A percentile compares a stretch with the other conserved stretches of the same genome.
These are phyloP conservation scores for Oreotrochilus melanogaster DNA, from an alignment of 2,113 vertebrate species.

Conservation along the genomic window DNA sequence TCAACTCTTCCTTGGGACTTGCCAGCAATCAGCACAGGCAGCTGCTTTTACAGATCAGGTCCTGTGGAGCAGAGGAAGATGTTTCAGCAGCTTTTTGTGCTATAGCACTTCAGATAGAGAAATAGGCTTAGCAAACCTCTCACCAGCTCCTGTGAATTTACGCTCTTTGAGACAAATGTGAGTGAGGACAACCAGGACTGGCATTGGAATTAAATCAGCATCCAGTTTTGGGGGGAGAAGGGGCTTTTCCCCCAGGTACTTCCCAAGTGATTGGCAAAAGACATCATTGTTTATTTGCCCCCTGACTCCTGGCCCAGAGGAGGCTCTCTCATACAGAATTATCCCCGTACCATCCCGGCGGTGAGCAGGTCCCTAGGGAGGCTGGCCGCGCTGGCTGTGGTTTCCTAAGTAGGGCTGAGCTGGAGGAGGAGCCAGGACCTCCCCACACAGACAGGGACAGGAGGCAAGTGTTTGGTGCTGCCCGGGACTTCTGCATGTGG, in stretches of 20 bases:
- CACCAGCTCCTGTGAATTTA: neutral
- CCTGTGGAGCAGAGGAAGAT: neutral
- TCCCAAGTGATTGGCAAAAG: conserved; percentile 15
- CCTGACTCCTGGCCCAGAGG: rapidly evolving
- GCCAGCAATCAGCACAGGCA: neutral
- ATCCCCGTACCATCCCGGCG: neutral
- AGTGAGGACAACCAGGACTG: neutral
- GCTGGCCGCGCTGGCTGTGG: neutral
- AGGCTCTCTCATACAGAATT: neutral
- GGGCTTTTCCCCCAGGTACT: neutral
- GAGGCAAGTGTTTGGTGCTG: neutral
- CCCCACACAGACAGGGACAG: neutral
- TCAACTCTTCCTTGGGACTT: neutral
- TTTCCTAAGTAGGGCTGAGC: neutral
- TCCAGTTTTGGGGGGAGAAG: neutral
- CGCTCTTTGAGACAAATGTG: neutral
- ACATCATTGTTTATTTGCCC: neutral
- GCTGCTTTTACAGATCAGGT: neutral
- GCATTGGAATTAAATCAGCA: neutral
- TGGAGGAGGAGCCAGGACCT: neutral
- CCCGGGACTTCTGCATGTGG: neutral
- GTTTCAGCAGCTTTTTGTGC: neutral
- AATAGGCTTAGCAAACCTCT: neutral
- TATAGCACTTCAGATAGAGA: neutral
- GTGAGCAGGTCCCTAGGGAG: neutral